Percentiles rank a stretch among this genome's conserved stretches.
These are phyloP conservation scores for Trigoniulus corallinus DNA, from an alignment of 1,140 invertebrate species.

Conservation along the genomic window DNA sequence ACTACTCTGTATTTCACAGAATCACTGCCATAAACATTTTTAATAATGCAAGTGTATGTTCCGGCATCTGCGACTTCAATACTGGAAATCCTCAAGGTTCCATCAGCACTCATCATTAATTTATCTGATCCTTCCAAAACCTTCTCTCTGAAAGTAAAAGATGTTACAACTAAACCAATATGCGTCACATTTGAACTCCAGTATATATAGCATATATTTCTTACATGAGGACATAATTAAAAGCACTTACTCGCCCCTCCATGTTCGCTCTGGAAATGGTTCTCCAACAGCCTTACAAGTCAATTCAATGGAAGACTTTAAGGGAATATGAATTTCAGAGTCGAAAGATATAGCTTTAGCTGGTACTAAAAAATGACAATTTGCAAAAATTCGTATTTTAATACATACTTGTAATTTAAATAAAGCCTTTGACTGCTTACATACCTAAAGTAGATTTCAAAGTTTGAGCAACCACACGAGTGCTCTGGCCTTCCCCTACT, in stretches of 20 bases:
- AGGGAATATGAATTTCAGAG: slow-evolving; percentile 71
- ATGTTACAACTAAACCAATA: background rate
- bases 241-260: slow-evolving; percentile 27
- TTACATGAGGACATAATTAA: background rate
- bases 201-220: too few species aligned
- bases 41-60: slow-evolving; percentile 3
- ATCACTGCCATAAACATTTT: slow-evolving; percentile 5
- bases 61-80: slow-evolving; percentile 2
- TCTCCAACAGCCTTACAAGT: slow-evolving; percentile 79
- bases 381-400: too few species aligned
- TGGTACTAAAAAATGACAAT: slow-evolving; percentile 43
- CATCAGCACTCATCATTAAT: background rate
- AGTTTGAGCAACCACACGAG: slow-evolving; percentile 30
- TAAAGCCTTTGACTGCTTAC: background rate
- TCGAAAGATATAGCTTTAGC: slow-evolving; percentile 85
- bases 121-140: background rate
- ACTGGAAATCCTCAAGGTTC: background rate
- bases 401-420: background rate
- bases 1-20: slow-evolving; percentile 5
- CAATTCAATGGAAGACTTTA: slow-evolving; percentile 76
- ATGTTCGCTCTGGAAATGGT: slow-evolving; percentile 68
- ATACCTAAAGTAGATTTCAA: background rate
- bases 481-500: slow-evolving; percentile 79
- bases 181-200: too few species aligned
- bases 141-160: background rate